Evolutionary conservation across 35 echinoderm and acorn worm genomes (phyloP).

Genomic region (Hemicentrotus pulcherrimus): DNA sequence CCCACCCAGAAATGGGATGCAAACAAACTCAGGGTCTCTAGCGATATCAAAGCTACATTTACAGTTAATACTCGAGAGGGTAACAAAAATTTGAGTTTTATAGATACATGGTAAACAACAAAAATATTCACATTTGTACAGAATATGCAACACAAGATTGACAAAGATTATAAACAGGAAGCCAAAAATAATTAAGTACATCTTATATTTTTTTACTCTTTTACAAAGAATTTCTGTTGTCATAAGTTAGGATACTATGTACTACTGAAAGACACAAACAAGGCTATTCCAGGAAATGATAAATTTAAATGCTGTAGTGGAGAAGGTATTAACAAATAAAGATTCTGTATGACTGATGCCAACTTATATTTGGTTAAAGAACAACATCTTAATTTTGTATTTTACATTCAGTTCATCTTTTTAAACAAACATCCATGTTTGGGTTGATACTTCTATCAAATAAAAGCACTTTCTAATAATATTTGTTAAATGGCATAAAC

Average conservation of each 20-base stretch:
- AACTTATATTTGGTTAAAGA: no score
- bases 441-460: no score
- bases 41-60: neutral
- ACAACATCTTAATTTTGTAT: no score
- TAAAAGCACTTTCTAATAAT: no score
- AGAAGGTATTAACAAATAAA: neutral
- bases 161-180: constrained; percentile 28
- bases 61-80: neutral
- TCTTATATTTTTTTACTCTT: constrained; percentile 31
- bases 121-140: constrained; percentile 45
- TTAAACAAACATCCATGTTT: neutral
- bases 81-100: neutral
- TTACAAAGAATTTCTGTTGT: neutral
- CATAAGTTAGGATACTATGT: constrained; percentile 36
- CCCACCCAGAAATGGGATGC: neutral
- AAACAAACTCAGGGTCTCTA: neutral
- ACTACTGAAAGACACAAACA: constrained; percentile 34
- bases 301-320: constrained; percentile 17
- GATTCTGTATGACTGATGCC: no score
- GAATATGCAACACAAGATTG: constrained; percentile 10
- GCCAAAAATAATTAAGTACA: constrained; percentile 48
- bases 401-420: neutral
- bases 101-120: constrained; percentile 22
- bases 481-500: neutral
- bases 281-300: constrained; percentile 16